A percentile compares a stretch with the other conserved stretches of the same genome.
Conservation (phyloP, 1,140 invertebrate genomes). For the Hylaeus volcanicus region DNA sequence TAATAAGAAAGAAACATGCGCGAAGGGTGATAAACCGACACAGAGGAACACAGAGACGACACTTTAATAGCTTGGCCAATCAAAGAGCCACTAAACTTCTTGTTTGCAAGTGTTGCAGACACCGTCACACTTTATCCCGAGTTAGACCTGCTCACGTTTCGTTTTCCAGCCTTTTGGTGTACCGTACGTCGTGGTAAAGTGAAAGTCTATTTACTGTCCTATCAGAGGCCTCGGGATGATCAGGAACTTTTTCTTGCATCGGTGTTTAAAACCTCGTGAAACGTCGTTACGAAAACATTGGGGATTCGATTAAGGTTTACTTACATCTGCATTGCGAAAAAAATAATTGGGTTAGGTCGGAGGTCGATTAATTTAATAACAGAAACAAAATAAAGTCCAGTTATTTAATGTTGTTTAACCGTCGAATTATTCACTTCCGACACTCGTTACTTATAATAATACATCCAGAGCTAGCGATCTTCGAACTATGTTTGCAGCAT, state of each 20-base stretch:
- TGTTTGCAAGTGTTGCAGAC: background rate
- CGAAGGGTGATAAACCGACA: background rate
- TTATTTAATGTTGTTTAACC: no score
- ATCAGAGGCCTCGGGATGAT: constrained; percentile 18
- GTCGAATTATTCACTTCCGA: no score
- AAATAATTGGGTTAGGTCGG: no score
- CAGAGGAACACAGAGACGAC: no score
- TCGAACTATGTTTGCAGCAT: no score
- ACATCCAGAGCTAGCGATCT: no score
- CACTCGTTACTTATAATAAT: no score
- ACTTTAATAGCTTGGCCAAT: constrained; percentile 10
- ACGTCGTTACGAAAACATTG: background rate
- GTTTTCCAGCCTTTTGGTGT: background rate
- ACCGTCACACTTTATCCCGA: background rate
- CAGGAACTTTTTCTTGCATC: background rate
- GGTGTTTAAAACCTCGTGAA: background rate
- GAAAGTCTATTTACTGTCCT: constrained; percentile 26
- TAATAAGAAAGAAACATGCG: background rate
- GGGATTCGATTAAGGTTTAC: background rate
- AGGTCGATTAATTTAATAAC: no score
- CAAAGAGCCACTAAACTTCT: background rate
- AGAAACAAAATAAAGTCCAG: no score
- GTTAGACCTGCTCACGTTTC: background rate
- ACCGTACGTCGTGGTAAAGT: background rate
- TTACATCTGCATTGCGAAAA: background rate